Evolutionary conservation across 1,140 invertebrate genomes (phyloP).

Genomic region (Drosophila grimshawi): DNA sequence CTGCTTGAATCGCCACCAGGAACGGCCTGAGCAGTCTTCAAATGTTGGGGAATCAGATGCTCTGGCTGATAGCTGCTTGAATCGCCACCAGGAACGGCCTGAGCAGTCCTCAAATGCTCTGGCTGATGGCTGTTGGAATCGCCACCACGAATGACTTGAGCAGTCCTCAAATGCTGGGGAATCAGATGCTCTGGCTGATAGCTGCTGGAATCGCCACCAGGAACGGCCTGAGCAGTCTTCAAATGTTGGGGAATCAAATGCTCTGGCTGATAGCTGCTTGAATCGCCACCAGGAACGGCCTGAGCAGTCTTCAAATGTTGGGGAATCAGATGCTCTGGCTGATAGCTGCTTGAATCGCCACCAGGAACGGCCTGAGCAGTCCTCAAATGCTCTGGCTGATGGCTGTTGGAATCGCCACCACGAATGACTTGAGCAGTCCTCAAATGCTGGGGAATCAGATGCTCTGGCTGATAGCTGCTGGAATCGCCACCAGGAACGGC

Average conservation of each 20-base stretch:
- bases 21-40: neutral
- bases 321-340: too few species aligned
- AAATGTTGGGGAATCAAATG: conserved; percentile 20
- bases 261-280: conserved; percentile 32
- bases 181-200: conserved; percentile 51
- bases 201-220: conserved; percentile 46
- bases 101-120: conserved; percentile 25
- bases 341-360: too few species aligned
- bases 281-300: conserved; percentile 17
- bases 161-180: conserved; percentile 2
- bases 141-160: conserved; percentile 18
- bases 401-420: conserved; percentile 37
- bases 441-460: conserved; percentile 32
- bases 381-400: conserved; percentile 44
- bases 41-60: conserved; percentile 18
- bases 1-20: too few species aligned
- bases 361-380: too few species aligned
- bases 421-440: neutral
- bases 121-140: conserved; percentile 47
- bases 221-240: conserved; percentile 4
- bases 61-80: too few species aligned
- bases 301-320: conserved; percentile 11
- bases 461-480: conserved; percentile 43
- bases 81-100: too few species aligned
- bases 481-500: conserved; percentile 25